These are phyloP conservation scores for Gerris buenoi DNA, from an alignment of 1,140 invertebrate genomes.

Conservation along the genomic window DNA sequence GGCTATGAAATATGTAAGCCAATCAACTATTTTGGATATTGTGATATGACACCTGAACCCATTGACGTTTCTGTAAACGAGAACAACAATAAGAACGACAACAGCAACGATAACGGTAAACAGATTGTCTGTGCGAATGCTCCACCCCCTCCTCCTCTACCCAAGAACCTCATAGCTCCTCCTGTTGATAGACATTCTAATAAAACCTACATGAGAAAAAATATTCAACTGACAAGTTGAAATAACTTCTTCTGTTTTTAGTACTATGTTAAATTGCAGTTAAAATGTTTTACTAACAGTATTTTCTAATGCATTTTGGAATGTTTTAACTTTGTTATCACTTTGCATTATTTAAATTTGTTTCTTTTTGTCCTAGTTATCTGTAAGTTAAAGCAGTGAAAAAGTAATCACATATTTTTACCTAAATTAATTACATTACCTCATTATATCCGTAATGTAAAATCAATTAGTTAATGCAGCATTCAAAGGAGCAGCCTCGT, in stretches of 20 bases:
- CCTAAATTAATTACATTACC: too few relatives aligned
- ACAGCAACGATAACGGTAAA: not conserved
- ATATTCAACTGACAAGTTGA: not conserved
- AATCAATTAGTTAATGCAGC: too few relatives aligned
- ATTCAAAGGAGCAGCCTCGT: too few relatives aligned
- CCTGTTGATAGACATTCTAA: not conserved
- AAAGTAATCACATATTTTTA: too few relatives aligned
- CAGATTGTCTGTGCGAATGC: constrained; percentile 3
- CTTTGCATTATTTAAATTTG: too few relatives aligned
- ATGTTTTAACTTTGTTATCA: not conserved
- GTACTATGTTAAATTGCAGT: too few relatives aligned
- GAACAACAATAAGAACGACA: constrained; percentile 6
- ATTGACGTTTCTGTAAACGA: not conserved
- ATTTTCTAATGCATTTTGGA: not conserved
- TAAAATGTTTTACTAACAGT: too few relatives aligned
- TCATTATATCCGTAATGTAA: too few relatives aligned
- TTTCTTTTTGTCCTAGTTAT: too few relatives aligned
- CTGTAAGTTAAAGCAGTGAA: too few relatives aligned
- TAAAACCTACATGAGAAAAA: constrained; percentile 15
- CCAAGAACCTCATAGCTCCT: not conserved
- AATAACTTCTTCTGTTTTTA: too few relatives aligned
- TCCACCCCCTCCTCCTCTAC: constrained; percentile 14
- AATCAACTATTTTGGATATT: constrained; percentile 22
- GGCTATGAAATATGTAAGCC: constrained; percentile 26
- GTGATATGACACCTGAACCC: not conserved